Percentiles rank a stretch among this genome's conserved stretches.
Evolutionary conservation across 1,140 invertebrate species (phyloP).

Genomic region (Zaprionus nigranus): DNA sequence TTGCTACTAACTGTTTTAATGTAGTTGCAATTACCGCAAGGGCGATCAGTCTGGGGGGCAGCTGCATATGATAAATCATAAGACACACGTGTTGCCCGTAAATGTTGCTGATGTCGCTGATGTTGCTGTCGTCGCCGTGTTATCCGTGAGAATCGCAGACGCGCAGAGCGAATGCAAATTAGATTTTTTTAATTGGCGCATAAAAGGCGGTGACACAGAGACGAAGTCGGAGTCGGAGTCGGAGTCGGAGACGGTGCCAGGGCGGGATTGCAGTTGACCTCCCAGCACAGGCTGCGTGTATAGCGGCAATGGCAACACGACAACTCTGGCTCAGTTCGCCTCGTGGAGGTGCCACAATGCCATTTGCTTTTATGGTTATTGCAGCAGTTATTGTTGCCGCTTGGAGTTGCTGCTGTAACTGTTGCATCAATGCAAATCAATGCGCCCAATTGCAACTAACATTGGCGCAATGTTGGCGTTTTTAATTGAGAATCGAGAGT

Average conservation of each 20-base stretch:
- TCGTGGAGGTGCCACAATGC: conserved; percentile 70
- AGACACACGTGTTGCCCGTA: conserved; percentile 39
- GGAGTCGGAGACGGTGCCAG: conserved; percentile 14
- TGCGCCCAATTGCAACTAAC: conserved; percentile 63
- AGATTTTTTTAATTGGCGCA: conserved; percentile 79
- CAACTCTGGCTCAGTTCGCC: conserved; percentile 51
- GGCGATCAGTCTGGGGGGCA: conserved; percentile 23
- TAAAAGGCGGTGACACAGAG: conserved; percentile 56
- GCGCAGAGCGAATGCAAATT: conserved; percentile 67
- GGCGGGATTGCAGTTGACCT: conserved; percentile 36
- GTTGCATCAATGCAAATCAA: conserved; percentile 68
- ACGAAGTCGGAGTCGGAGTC: conserved; percentile 3
- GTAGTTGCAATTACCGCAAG: conserved; percentile 37
- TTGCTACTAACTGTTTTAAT: conserved; percentile 41
- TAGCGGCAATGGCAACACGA: conserved; percentile 33
- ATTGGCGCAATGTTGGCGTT: conserved; percentile 73
- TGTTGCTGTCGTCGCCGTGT: conserved; percentile 3
- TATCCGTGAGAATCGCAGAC: conserved; percentile 43
- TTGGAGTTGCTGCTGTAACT: conserved; percentile 29
- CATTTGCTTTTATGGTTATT: conserved; percentile 80
- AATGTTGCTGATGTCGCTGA: not conserved
- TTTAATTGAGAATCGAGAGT: conserved; percentile 74
- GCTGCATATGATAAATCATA: conserved; percentile 51
- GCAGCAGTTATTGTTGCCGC: conserved; percentile 24
- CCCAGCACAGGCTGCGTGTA: conserved; percentile 40